Evolutionary conservation across 2,113 vertebrate genomes (phyloP).

Genomic region (Plestiodon gilberti): DNA sequence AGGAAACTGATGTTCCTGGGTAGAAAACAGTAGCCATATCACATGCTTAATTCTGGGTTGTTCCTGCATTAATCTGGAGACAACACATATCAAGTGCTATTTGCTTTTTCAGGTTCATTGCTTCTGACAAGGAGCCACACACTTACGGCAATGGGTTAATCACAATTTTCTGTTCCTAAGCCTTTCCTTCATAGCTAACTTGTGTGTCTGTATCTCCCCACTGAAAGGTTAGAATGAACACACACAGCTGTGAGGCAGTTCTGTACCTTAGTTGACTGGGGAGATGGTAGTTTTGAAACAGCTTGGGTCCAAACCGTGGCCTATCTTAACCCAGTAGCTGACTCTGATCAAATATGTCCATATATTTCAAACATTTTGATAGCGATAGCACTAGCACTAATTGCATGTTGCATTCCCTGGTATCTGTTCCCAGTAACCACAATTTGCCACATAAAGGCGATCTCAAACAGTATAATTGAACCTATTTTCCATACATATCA

Average conservation of each 20-base stretch:
- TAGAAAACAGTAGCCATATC: slow-evolving; percentile 41
- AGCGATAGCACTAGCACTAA: neutral
- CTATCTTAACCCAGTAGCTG: neutral
- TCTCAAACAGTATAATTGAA: neutral
- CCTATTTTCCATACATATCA: neutral
- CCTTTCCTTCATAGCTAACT: neutral
- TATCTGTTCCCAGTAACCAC: neutral
- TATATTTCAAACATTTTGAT: neutral
- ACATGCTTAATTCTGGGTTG: neutral
- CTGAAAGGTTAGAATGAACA: neutral
- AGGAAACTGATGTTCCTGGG: slow-evolving; percentile 50
- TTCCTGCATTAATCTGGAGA: neutral
- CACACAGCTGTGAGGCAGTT: neutral
- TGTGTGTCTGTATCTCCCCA: neutral
- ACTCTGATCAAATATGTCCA: neutral
- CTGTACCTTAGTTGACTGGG: neutral
- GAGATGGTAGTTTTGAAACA: neutral
- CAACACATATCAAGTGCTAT: neutral
- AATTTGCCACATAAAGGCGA: neutral
- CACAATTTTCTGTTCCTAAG: neutral
- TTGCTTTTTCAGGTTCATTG: neutral
- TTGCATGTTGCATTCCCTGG: neutral
- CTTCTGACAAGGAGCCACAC: neutral
- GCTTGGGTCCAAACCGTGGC: neutral
- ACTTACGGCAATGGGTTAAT: neutral